Conservation (phyloP, 2,797 vertebrate species). For the Spea hammondii region DNA sequence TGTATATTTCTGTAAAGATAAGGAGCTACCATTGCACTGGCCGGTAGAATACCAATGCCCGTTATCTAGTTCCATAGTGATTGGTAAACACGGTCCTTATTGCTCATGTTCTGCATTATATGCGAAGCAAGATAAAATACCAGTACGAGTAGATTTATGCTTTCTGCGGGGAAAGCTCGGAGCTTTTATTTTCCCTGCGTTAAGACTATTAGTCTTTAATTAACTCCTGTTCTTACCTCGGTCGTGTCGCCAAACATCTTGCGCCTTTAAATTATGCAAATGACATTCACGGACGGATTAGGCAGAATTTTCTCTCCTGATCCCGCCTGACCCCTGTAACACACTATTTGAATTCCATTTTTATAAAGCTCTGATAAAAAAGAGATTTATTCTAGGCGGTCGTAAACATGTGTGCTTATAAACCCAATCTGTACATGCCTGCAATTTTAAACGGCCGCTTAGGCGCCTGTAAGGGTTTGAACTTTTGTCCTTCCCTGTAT, state of each 20-base stretch:
- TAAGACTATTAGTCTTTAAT: not conserved
- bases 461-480: too few relatives aligned
- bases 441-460: not conserved
- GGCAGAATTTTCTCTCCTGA: not conserved
- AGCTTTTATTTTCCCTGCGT: too few relatives aligned
- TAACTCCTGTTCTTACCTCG: not conserved
- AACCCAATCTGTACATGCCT: not conserved
- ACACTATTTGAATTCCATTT: not conserved
- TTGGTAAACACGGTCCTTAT: too few relatives aligned
- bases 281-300: not conserved
- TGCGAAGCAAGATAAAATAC: too few relatives aligned
- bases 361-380: not conserved
- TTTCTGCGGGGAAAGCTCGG: too few relatives aligned
- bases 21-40: too few relatives aligned
- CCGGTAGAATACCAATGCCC: too few relatives aligned
- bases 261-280: not conserved
- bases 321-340: not conserved
- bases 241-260: not conserved
- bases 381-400: not conserved
- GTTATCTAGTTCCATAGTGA: too few relatives aligned
- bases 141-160: too few relatives aligned
- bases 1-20: too few relatives aligned
- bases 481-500: too few relatives aligned
- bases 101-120: too few relatives aligned
- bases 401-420: not conserved